A percentile compares a stretch with the other conserved stretches of the same genome.
These are phyloP conservation scores for Oopsacas minuta DNA, from an alignment of 37 sponge, comb jelly and placozoan genomes.

Conservation along the genomic window DNA sequence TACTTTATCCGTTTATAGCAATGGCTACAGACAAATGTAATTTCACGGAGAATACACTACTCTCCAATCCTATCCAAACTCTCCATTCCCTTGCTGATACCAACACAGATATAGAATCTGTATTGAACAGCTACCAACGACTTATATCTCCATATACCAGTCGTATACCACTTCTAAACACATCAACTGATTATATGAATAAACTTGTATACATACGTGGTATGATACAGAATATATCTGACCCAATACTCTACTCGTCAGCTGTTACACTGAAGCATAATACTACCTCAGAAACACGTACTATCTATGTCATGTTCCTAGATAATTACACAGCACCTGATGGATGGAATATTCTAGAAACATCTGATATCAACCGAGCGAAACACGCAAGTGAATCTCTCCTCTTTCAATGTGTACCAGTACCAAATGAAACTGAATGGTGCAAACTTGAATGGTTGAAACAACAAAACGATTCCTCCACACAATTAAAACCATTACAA, in stretches of 20 bases:
- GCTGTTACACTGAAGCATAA: neutral
- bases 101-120: neutral
- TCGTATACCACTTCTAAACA: neutral
- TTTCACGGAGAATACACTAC: neutral
- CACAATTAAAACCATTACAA: neutral
- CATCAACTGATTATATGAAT: neutral
- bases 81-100: neutral
- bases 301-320: neutral
- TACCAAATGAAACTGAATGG: constrained; percentile 9
- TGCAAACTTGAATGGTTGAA: neutral
- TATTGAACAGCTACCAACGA: neutral
- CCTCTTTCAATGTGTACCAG: neutral
- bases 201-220: neutral
- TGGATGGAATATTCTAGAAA: neutral
- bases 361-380: neutral
- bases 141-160: neutral
- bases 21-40: neutral
- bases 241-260: neutral
- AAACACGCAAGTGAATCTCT: neutral
- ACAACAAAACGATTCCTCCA: neutral
- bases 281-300: neutral
- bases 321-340: neutral
- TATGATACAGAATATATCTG: constrained; percentile 13
- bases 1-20: neutral
- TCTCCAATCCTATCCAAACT: neutral